These are phyloP conservation scores for Cyanoramphus novaezelandiae DNA, from an alignment of 2,113 vertebrate species.

Conservation along the genomic window DNA sequence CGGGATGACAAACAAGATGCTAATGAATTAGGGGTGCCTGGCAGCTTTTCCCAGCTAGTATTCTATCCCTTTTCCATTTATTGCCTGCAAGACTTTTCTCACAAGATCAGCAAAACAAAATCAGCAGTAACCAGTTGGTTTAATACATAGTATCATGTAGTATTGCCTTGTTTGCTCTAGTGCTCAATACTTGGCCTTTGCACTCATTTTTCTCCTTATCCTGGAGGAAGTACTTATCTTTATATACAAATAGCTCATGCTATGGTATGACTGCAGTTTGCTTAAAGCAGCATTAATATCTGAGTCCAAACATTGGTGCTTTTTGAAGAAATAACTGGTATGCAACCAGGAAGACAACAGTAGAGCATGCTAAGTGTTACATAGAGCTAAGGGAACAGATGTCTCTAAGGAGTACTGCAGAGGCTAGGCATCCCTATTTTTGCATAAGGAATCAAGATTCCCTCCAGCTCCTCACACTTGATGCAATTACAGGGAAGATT, in stretches of 20 bases:
- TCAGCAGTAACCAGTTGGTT: not conserved
- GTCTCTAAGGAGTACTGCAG: not conserved
- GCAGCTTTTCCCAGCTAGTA: not conserved
- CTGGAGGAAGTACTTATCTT: not conserved
- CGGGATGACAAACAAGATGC: not conserved
- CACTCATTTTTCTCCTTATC: not conserved
- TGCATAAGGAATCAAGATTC: slow-evolving; percentile 3
- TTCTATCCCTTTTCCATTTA: not conserved
- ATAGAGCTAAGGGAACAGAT: not conserved
- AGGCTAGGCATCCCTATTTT: not conserved
- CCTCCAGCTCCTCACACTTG: not conserved
- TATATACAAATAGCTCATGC: not conserved
- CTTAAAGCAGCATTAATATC: not conserved
- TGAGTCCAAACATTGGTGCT: not conserved
- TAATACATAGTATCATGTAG: not conserved
- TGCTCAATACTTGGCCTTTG: not conserved
- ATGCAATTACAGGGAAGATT: slow-evolving; percentile 43
- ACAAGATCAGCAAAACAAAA: not conserved
- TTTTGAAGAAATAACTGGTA: not conserved
- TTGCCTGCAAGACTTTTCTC: not conserved
- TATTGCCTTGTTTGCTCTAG: not conserved
- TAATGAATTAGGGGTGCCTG: not conserved
- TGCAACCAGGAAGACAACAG: not conserved
- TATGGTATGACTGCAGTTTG: not conserved
- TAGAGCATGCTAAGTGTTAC: not conserved